Evolutionary conservation across 1,140 invertebrate species (phyloP), one percentile per base, ranked within the genome.

Genomic region (Brachionus plicatilis): DNA sequence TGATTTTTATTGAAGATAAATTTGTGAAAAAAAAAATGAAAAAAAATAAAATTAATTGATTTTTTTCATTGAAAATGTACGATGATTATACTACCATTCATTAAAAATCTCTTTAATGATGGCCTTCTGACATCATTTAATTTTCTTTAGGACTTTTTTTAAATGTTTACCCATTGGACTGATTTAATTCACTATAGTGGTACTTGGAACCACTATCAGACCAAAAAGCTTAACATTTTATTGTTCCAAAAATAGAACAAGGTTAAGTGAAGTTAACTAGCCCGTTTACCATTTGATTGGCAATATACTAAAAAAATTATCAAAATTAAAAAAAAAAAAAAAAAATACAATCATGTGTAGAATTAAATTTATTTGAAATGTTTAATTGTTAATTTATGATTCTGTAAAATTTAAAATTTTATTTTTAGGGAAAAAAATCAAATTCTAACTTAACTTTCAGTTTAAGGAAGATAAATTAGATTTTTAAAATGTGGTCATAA

Each of bases 31-130:
- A 60, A 20, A 20, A n/a, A n/a, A n/a, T n/a, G 27, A 5, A 5
- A n/a, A 50, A 17, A 53, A 17, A 17, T 17, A n/a, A 53, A 53
- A 53, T n/a, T 53, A 3, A 24, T 60, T 24, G 17, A 20, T 24
- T 60, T 60, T 24, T 12, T 47, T 47, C 2, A 47, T 47, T 20
- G 17, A 29, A 5, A 68, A 72, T 72, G 68, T 72, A 41, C 17
- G 68, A 72, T 72, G 68, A 43, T 72, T 72, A 72, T 72, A 72
- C 68, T 72, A 72, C 68, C 68, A 72, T 43, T 72, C 41, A 72
- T 72, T 72, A 72, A 72, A 72, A 72, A 43, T 72, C 68, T 72
- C 20, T 43, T 72, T 72, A 72, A 72, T 43, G 41, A 45, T 17
- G 68, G 68, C 68, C 68, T 72, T 72, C 68, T 72, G 68, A 72